These are phyloP conservation scores for Drepana falcataria DNA, from an alignment of 2,888 invertebrate genomes.

Conservation along the genomic window DNA sequence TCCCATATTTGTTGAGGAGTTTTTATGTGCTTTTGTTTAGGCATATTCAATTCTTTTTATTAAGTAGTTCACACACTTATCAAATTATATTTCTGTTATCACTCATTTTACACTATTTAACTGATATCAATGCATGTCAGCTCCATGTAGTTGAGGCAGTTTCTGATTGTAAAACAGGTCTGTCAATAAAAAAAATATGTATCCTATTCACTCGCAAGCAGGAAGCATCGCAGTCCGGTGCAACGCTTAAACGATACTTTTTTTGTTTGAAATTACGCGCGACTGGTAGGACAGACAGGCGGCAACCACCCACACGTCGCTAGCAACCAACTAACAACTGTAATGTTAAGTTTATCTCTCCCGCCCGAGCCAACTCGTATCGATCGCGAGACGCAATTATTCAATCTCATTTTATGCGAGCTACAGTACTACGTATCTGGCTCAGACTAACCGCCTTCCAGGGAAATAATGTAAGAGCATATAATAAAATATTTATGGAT, in stretches of 20 bases:
- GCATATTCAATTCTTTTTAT: slow-evolving; percentile 31
- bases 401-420: slow-evolving; percentile 14
- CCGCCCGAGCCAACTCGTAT: slow-evolving; percentile 5
- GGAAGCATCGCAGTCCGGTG: neutral
- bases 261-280: neutral
- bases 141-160: too few species aligned
- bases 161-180: too few species aligned
- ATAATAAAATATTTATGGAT: too few species aligned
- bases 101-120: neutral
- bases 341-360: slow-evolving; percentile 7
- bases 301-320: slow-evolving; percentile 12
- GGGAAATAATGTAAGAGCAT: too few species aligned
- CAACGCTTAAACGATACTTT: too few species aligned
- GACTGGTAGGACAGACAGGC: neutral
- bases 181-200: slow-evolving; percentile 3
- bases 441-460: too few species aligned
- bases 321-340: neutral
- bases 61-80: neutral
- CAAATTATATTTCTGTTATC: neutral
- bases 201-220: neutral
- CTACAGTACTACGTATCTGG: too few species aligned
- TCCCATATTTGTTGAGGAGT: slow-evolving; percentile 68
- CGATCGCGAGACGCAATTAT: slow-evolving; percentile 12
- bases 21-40: slow-evolving; percentile 44
- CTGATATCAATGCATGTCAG: too few species aligned